A percentile compares a stretch with the other conserved stretches of the same genome.
Conservation (phyloP, 2,113 vertebrate species). For the Pseudorectes ferrugineus region DNA sequence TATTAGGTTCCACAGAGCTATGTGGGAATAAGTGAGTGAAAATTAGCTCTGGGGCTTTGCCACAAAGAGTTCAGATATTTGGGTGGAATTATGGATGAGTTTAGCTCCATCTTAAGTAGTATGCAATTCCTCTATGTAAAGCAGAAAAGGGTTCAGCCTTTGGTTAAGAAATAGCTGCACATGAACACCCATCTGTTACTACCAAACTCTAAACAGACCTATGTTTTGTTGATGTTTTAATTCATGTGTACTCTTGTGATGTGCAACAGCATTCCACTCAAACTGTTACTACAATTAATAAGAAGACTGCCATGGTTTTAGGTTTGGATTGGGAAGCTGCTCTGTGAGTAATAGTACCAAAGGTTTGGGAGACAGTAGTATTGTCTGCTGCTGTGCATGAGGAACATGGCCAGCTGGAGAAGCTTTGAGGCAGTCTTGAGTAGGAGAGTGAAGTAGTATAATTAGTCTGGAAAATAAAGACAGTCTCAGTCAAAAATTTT, state of each 20-base stretch:
- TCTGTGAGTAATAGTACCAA: conserved; percentile 1
- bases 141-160: not conserved
- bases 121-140: not conserved
- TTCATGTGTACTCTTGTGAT: not conserved
- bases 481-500: not conserved
- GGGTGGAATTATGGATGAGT: not conserved
- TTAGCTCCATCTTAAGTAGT: not conserved
- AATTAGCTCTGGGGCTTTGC: not conserved
- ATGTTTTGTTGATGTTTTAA: not conserved
- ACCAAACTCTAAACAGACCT: not conserved
- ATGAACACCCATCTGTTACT: not conserved
- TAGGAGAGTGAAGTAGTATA: not conserved
- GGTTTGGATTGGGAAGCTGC: not conserved
- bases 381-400: not conserved
- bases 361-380: not conserved
- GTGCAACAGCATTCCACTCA: not conserved
- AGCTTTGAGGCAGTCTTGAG: not conserved
- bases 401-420: conserved; percentile 5
- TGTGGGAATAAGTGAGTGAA: not conserved
- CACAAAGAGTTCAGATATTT: not conserved
- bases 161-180: not conserved
- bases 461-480: conserved; percentile 15
- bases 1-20: not conserved
- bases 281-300: not conserved
- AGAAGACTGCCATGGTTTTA: not conserved